Evolutionary conservation across 2,888 invertebrate genomes (phyloP), one percentile per base, ranked within the genome.

Genomic region (Idaea aversata): DNA sequence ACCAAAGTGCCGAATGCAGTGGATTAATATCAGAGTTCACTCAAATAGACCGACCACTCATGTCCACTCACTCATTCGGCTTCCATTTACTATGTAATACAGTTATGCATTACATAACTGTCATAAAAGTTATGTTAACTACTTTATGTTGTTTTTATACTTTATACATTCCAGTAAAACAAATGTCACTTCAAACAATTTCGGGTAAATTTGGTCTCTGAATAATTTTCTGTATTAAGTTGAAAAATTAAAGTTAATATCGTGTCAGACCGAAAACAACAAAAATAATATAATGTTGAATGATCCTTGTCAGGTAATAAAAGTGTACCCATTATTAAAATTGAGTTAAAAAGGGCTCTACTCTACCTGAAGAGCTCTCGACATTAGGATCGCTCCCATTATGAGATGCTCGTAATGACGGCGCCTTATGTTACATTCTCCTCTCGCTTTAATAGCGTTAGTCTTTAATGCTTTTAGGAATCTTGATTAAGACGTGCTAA

Each of bases 321-420:
- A 79, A 79, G 79, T 78, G 80, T 77, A 74, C 75, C 77, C 78
- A 82, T 83, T 83, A 84, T 83, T 86, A 85, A 84, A 85, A 85
- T 82, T 76, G 77, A 83, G 81, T 83, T 84, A 83, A 84, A 83
- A 81, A 81, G 82, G 80, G 77, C 79, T 82, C 77, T 84, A 77
- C 79, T 82, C 77, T 84, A 83, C 83, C 82, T 85, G 82, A 76
- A 83, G 82, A 78, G 84, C 82, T 79, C 84, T 82, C 78, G 76
- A 77, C 77, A 83, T 87, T 86, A 85, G 82, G 80, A 78, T 59
- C 77, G 82, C 76, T 75, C 77, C 84, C 81, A 83, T 85, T 83
- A 86, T 78, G 79, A 70, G 80, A 79, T 80, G 80, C 79, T 77
- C 80, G 80, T 88, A 87, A 87, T 88, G 80, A 83, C 81, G 77